A percentile compares a stretch with the other conserved stretches of the same genome.
These are phyloP conservation scores for Seira musarum DNA, from an alignment of 2,888 invertebrate genomes.

Conservation along the genomic window DNA sequence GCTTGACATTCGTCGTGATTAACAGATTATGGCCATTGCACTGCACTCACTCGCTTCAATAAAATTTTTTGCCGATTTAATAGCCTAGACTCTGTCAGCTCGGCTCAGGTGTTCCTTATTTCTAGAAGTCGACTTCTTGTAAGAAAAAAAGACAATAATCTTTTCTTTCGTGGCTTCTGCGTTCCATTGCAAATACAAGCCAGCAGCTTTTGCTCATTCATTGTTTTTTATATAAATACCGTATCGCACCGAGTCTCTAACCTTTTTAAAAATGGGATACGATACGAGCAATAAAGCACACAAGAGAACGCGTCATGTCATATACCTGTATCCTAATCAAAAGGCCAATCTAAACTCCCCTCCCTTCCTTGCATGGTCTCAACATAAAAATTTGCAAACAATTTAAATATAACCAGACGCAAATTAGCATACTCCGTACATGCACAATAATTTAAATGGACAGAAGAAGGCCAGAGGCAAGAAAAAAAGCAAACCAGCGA, in stretches of 20 bases:
- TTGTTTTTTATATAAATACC: not conserved
- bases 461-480: not conserved
- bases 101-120: not conserved
- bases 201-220: not conserved
- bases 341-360: not conserved
- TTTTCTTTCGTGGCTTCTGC: not conserved
- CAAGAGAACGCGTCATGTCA: not conserved
- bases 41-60: not conserved
- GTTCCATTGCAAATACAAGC: too few relatives aligned
- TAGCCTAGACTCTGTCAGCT: not conserved
- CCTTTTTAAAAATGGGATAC: not conserved
- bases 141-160: not conserved
- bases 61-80: conserved; percentile 7
- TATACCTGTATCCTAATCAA: not conserved
- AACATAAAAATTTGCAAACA: not conserved
- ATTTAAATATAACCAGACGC: not conserved
- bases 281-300: not conserved
- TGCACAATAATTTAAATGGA: not conserved
- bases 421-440: not conserved
- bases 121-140: not conserved
- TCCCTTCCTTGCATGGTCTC: not conserved
- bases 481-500: too few relatives aligned
- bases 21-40: conserved; percentile 41
- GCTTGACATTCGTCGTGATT: conserved; percentile 35
- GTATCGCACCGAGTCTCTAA: too few relatives aligned